Evolutionary conservation across 2,113 vertebrate species (phyloP), one percentile per base, ranked within the genome.

Genomic region (Bufo gargarizans): DNA sequence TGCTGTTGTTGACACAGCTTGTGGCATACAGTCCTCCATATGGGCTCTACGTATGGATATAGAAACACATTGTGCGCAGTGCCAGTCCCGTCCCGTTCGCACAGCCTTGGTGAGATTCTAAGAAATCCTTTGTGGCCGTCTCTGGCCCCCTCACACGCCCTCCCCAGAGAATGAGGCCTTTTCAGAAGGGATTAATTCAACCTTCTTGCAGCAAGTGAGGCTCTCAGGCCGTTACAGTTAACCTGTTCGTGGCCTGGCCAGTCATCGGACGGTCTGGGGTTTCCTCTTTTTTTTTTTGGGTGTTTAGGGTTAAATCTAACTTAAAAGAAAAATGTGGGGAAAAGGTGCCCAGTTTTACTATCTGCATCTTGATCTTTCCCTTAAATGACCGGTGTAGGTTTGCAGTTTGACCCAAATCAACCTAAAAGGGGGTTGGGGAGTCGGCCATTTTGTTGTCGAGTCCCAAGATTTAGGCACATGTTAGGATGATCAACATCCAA

Each of bases 181-280:
- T 88, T 88, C 80, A 82, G 47, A 88, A 83, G 80, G 71, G 87
- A 88, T 88, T 88, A 88, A 77, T 88, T 61, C 86, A 88, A 83
- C 80, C 80, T 87, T 65, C 85, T 71, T 82, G 86, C 86, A 81
- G 86, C 86, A 72, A 59, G 69, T 53, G 69, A 76, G 71, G 83
- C 43, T 69, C 56, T 20, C 80, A n/a, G 79, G 12, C 80, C 71
- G 47, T 49, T 22, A 6, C 19, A n/a, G 17, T 88, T 88, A 88
- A 88, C 87, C 53, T 50, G 17, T 77, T 88, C 55, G 19, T 69
- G 47, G 71, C 79, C 87, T 14, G 14, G 69, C 20, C 61, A 49
- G 12, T 17, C 22, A 33, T 45, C 22, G 45, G 72, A 16, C 33
- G 43, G 14, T 71, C 33, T 71, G 22, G 67, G 11, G 14, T 71